Evolutionary conservation across 2,888 invertebrate species (phyloP), one percentile per base, ranked within the genome.

Genomic region (Flexamia atlantica): DNA sequence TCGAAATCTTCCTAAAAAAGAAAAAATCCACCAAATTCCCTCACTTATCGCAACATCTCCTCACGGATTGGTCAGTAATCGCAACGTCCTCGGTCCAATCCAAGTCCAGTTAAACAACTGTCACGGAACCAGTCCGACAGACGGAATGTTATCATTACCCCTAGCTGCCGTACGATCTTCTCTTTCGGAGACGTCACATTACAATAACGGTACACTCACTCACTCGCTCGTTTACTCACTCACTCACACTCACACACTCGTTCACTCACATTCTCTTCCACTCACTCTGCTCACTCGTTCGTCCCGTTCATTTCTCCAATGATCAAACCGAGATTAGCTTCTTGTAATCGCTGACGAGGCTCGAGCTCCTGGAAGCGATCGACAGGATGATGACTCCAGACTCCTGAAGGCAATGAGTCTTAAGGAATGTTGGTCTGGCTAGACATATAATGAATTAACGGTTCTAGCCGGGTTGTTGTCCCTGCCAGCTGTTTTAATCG

Each of bases 161-260:
- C 53, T 53, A 53, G 53, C 53, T 23, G 53, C 53, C 25, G 14
- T 14, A 64, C 10, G 64, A 64, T 64, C 64, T 4, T 5, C 64
- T 64, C 14, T 64, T 28, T 28, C 30, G 30, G 64, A 64, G 30
- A 25, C 64, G 30, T 30, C 64, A 17, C 64, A 64, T 64, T 64
- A 64, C 30, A 64, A 64, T 64, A 64, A 64, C 64, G 64, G 64
- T 14, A 64, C 64, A 17, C 12, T 36, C 12, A 40, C 46, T 17
- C 46, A 46, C 46, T 46, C 46, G 14, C 7, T 46, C 14, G 46
- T 12, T 46, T n/a, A n/a, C n/a, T n/a, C n/a, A n/a, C n/a, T n/a
- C n/a, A n/a, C n/a, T n/a, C n/a, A n/a, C n/a, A n/a, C n/a, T n/a
- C n/a, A n/a, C n/a, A n/a, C n/a, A n/a, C n/a, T n/a, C n/a, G n/a